Base-by-base conservation (phyloP, 2,797 vertebrate genomes). In the Ciconia nigra region DNA sequence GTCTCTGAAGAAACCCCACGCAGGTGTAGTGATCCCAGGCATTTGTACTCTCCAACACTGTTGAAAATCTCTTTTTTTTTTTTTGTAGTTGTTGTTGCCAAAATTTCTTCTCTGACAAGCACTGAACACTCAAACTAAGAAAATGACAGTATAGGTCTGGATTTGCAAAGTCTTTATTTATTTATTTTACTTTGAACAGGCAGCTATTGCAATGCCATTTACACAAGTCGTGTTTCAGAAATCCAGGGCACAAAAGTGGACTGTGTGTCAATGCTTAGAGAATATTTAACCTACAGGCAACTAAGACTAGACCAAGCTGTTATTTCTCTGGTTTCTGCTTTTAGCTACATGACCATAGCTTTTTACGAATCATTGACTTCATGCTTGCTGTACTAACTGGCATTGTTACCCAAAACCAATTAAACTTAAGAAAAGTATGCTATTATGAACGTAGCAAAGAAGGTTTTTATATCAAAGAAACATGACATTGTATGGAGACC, bases 81-180 rank as follows among this genome's bases (percentile, higher is more conserved):
- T 39, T 37, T 46, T 10, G 2, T 37, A n/a, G 5, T 41, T 19
- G n/a, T 31, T 26, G 17, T 62, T 2, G 0, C 3, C 8, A 35
- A 8, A 63, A 52, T 51, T 65, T 76, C 51, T 72, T 25, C 31
- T 83, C 52, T 39, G 12, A 52, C 9, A 66, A n/a, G 11, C 5
- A 24, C 20, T 9, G 11, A 85, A 46, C 9, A 70, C 20, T 72
- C 31, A 67, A 19, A 71, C 5, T 44, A 37, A 54, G 12, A 59
- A 91, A 55, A 52, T 21, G 0, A 49, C 35, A 67, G 5, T 13
- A 46, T 20, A 42, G 20, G 5, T 62, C 33, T 51, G 42, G 81
- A 46, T 33, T 42, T 37, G 13, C 10, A 46, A 78, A 35, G 37
- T 5, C 13, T 71, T 39, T 10, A 17, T 58, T 44, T 26, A 65